Percentiles rank a stretch among this genome's conserved stretches.
These are phyloP conservation scores for Chaetophractus vellerosus DNA, from an alignment of 2,797 vertebrate genomes.

Conservation along the genomic window DNA sequence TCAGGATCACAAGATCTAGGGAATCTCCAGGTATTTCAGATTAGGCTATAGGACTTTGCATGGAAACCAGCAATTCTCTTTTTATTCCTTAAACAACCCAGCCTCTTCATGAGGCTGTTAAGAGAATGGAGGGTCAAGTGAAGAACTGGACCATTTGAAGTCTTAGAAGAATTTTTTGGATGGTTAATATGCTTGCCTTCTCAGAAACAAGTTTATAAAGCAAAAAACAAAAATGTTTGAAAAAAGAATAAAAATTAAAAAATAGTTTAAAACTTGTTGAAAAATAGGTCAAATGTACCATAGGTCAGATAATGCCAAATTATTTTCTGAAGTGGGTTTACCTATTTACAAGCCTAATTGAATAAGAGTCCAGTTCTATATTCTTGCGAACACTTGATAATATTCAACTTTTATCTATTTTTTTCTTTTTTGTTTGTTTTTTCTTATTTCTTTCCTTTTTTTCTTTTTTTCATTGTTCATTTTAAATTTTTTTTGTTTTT, in stretches of 20 bases:
- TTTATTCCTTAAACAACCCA: not conserved
- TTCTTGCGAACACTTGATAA: not conserved
- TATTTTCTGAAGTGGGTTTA: not conserved
- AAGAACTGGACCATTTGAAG: not conserved
- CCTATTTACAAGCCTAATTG: not conserved
- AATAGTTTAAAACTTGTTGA: not conserved
- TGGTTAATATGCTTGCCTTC: not conserved
- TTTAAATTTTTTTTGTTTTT: no score
- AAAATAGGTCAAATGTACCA: not conserved
- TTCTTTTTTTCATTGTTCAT: no score
- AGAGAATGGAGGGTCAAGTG: not conserved
- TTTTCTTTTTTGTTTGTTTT: no score
- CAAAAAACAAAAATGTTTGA: not conserved
- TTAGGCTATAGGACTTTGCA: not conserved
- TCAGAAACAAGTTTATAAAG: slow-evolving; percentile 20
- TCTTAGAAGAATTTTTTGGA: not conserved
- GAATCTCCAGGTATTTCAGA: not conserved
- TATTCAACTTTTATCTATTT: not conserved
- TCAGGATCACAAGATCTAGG: not conserved
- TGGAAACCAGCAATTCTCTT: not conserved
- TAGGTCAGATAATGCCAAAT: not conserved
- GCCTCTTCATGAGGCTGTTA: not conserved
- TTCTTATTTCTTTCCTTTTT: no score
- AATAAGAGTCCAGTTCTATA: not conserved
- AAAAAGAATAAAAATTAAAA: not conserved